Base-by-base conservation (phyloP, 1,140 invertebrate species). In the Belonocnema kinseyi region DNA sequence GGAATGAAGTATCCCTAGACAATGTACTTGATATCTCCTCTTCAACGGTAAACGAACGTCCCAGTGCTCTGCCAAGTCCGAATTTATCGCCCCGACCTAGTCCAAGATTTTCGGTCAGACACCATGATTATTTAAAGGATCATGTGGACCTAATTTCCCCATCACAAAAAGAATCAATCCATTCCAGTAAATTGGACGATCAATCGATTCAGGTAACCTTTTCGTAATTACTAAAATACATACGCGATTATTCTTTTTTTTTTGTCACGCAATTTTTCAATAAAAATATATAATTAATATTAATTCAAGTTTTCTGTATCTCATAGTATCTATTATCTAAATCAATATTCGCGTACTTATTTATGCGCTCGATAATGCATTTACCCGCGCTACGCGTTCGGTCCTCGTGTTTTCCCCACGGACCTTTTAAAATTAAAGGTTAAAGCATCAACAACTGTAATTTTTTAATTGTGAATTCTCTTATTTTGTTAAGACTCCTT, bases 11-110 rank as follows among this genome's bases (percentile, higher is more conserved):
- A 16, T 81, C 79, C 0, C 70, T 56, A 19, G 90, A 91, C 1
- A 85, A 86, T 54, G 72, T 79, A 10, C 83, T 90, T 78, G 87
- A 90, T 61, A 72, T 75, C 21, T 71, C 77, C 17, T 75, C 52
- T 7, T 58, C 77, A 19, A 90, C 73, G 86, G 90, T 81, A 88
- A 91, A 84, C 89, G 93, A 88, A 85, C 91, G 82, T 85, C 91
- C 17, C 81, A 93, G 79, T 90, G 89, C 77, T 90, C 92, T 88
- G 88, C 92, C 91, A 33, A 92, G 92, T 84, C 90, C 92, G 14
- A 92, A 92, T 79, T 89, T 92, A 54, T 88, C 89, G 74, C 92
- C 92, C 26, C 91, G 89, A 80, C 92, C 92, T 72, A 92, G 89
- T 82, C 78, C 84, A 74, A 73, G 80, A 54, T 81, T 56, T 50